phyloP scores from a whole-genome alignment of 92 coral and sea anemone genomes.

The Actinernus sp. region DNA sequence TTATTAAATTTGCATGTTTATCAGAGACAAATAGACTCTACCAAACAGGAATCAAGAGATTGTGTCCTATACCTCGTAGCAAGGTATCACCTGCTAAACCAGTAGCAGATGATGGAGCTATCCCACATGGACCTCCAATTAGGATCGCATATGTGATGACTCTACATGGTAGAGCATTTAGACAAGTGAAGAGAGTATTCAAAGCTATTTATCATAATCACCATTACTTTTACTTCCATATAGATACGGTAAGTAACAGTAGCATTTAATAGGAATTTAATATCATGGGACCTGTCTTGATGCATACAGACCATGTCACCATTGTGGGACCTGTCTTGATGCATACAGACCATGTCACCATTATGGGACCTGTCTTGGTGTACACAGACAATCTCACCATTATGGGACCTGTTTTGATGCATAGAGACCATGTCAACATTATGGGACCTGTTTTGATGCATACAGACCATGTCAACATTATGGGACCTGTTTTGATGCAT shows the following conservation, averaged over 20 bases:
- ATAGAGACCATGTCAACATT: too few species aligned
- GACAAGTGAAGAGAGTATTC: conserved; percentile 95
- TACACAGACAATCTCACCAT: too few species aligned
- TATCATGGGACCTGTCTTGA: too few species aligned
- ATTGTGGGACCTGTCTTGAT: too few species aligned
- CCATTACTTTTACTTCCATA: conserved; percentile 94
- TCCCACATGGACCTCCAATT: conserved; percentile 84
- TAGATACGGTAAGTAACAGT: conserved; percentile 93
- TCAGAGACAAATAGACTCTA: conserved; percentile 82
- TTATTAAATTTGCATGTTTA: conserved; percentile 84
- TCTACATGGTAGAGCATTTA: conserved; percentile 90
- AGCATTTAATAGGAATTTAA: too few species aligned
- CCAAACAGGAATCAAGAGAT: conserved; percentile 64
- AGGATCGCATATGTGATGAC: conserved; percentile 85
- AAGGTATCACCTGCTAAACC: conserved; percentile 77
- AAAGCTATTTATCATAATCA: conserved; percentile 89
- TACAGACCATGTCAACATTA: too few species aligned
- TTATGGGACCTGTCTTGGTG: too few species aligned
- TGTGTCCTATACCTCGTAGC: conserved; percentile 77
- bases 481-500: too few species aligned
- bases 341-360: too few species aligned
- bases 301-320: too few species aligned
- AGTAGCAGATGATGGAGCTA: conserved; percentile 54
- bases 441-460: too few species aligned
- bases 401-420: too few species aligned